Evolutionary conservation across 1,140 invertebrate genomes (phyloP).

Genomic region (Oryctes rhinoceros): DNA sequence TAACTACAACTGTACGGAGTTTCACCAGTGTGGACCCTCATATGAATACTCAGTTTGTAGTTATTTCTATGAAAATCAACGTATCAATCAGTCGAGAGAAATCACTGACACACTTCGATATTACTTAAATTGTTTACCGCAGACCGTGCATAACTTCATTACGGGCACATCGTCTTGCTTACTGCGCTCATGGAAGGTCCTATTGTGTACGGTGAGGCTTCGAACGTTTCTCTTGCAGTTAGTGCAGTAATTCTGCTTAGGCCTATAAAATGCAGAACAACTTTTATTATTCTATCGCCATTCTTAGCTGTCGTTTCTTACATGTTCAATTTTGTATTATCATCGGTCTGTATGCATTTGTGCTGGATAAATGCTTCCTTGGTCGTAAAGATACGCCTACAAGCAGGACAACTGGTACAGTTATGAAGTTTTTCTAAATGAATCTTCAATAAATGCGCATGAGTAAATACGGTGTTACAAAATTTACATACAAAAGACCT

Average conservation of each 20-base stretch:
- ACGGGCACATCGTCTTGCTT: not conserved
- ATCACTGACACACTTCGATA: not conserved
- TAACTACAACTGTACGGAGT: conserved; percentile 47
- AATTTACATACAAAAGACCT: not conserved
- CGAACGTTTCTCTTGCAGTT: conserved; percentile 41
- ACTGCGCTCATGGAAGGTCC: conserved; percentile 29
- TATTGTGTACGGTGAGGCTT: conserved; percentile 29
- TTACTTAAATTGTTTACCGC: conserved; percentile 49
- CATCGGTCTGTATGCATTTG: not conserved
- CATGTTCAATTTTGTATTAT: not conserved
- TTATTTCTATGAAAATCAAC: conserved; percentile 22
- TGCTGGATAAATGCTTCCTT: not conserved
- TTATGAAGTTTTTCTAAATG: conserved; percentile 25
- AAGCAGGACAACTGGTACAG: not conserved
- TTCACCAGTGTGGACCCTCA: conserved; percentile 60
- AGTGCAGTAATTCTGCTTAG: conserved; percentile 41
- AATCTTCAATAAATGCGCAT: conserved; percentile 12
- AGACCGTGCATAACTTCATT: conserved; percentile 45
- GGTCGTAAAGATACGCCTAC: not conserved
- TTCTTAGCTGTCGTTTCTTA: not conserved
- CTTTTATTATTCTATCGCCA: not conserved
- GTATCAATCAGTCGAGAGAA: not conserved
- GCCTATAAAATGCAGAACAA: not conserved
- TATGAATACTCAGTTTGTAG: conserved; percentile 56
- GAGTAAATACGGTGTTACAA: not conserved